These are phyloP conservation scores for Charadrius vociferus DNA, from an alignment of 2,113 vertebrate species.

Conservation along the genomic window DNA sequence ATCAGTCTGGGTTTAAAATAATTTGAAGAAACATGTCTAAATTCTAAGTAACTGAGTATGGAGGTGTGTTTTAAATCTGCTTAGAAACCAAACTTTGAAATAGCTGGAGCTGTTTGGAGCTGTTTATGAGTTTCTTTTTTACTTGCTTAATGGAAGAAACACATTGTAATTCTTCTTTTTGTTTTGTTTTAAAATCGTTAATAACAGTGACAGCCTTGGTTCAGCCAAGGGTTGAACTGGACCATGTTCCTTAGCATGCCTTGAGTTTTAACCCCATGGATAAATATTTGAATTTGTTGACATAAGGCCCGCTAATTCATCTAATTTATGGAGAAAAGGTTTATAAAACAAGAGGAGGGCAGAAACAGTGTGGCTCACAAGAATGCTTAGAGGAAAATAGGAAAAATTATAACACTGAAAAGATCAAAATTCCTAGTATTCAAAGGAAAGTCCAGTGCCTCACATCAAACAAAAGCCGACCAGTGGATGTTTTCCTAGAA, in stretches of 20 bases:
- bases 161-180: not conserved
- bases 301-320: not conserved
- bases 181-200: not conserved
- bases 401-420: not conserved
- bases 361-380: not conserved
- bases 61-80: not conserved
- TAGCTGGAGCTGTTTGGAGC: not conserved
- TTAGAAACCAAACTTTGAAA: not conserved
- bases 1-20: not conserved
- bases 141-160: not conserved
- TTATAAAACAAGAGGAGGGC: not conserved
- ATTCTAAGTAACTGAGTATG: not conserved
- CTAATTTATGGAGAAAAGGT: not conserved
- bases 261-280: not conserved
- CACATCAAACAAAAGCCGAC: not conserved
- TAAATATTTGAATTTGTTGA: slow-evolving; percentile 22
- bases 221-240: not conserved
- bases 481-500: not conserved
- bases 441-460: not conserved
- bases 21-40: not conserved
- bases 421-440: not conserved
- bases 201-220: not conserved
- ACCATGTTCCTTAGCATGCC: not conserved
- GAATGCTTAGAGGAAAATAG: not conserved
- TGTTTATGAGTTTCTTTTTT: not conserved